A percentile compares a stretch with the other conserved stretches of the same genome.
Evolutionary conservation across 2,888 invertebrate genomes (phyloP).

Genomic region (Tyria jacobaeae): DNA sequence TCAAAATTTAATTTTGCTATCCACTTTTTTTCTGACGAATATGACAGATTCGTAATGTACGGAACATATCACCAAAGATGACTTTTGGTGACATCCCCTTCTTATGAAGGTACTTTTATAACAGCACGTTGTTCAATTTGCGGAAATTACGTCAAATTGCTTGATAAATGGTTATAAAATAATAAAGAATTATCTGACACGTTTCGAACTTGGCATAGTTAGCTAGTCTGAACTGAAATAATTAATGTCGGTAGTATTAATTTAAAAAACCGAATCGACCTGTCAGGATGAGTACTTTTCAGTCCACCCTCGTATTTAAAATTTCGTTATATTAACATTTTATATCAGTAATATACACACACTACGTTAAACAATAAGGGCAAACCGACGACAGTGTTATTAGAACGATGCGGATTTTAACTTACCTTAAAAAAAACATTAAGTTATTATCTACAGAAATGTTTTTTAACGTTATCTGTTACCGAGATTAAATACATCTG

Average conservation of each 20-base stretch:
- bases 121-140: constrained; percentile 1
- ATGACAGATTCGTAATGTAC: neutral
- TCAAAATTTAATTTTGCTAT: no score
- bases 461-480: neutral
- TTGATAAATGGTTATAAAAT: no score
- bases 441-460: neutral
- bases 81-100: neutral
- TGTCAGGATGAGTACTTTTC: neutral
- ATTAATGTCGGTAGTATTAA: constrained; percentile 5
- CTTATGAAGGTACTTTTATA: constrained; percentile 5
- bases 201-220: constrained; percentile 5
- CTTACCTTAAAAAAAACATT: neutral
- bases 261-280: neutral
- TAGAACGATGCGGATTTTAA: no score
- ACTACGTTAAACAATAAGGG: no score
- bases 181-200: constrained; percentile 1
- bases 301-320: neutral
- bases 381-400: no score
- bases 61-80: neutral
- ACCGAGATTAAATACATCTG: neutral
- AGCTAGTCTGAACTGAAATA: constrained; percentile 5
- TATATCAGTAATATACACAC: no score
- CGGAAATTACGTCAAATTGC: constrained; percentile 4
- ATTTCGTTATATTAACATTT: no score
- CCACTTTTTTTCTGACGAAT: no score